Evolutionary conservation across 2,888 invertebrate genomes (phyloP), one percentile per base, ranked within the genome.

Genomic region (Aradus depressus): DNA sequence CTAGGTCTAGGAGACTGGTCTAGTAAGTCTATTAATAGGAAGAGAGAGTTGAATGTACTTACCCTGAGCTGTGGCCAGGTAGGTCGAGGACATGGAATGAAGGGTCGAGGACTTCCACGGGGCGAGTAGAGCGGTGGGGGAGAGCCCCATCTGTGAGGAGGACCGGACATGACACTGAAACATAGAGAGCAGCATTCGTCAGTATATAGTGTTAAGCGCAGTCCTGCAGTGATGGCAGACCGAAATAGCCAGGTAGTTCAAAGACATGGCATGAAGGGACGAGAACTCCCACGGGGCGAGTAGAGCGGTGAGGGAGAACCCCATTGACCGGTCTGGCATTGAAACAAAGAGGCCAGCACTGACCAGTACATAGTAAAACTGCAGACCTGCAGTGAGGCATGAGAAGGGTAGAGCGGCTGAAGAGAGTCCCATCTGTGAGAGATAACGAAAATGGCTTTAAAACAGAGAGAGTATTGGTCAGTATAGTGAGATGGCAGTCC

Each of bases 271-370:
- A 56, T 56, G 45, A 50, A 56, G 22, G 53, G 51, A 28, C 52
- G 44, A 12, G 53, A 50, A 37, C 55, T 50, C 14, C 53, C 52
- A 41, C 56, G 48, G 37, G 52, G 52, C 35, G 55, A 52, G 43
- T 55, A 55, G 5, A 56, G 44, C 35, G 56, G 56, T 23, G 56
- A 54, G 18, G 56, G 56, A 35, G 56, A 56, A 35, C 56, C 56
- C 56, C 56, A 56, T 42, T 54, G 50, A 54, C 56, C 45, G 56
- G 48, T 53, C 53, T 56, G 39, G 41, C 52, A 44, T 37, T 44
- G 42, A 16, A 42, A 42, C 18, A 21, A 39, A 16, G 23, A 21
- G 21, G 10, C 21, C 6, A 38, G 2, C 4, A 35, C 8, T 10
- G 6, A 10, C 31, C 31, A 28, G 10, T 28, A 28, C 31, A 28